Base-by-base conservation (phyloP, 2,888 invertebrate species). In the Oxyteleia sp. region DNA sequence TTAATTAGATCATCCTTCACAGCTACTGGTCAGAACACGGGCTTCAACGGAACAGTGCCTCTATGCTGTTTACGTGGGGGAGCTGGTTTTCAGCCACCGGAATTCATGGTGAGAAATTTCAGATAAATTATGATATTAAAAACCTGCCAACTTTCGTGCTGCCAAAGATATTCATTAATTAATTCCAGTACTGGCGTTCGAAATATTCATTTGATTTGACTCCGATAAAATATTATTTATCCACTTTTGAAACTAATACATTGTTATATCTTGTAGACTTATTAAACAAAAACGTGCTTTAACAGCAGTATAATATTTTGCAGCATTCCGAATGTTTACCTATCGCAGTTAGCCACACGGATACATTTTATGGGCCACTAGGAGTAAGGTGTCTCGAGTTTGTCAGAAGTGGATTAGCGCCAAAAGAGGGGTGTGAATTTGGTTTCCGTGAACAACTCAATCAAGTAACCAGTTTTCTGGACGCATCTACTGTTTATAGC, bases 321-420 rank as follows among this genome's bases (percentile, higher is more conserved):
- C 41, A 96, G 95, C 98, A 98, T 93, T 98, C 98, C 0, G 97
- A 97, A 90, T 98, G 98, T 92, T 94, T 97, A 87, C 97, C 98
- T 0, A 98, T 98, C 86, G 93, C 95, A 63, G 96, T 98, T 0
- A 95, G 96, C 0, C 90, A 94, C 0, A 95, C 95, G 20, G 98
- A 98, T 92, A 95, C 95, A 10, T 97, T 97, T 94, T 95, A 96
- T 88, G 95, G 96, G 0, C 95, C 95, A 0, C 94, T 96, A 20
- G 96, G 96, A 0, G 95, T 97, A 0, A 94, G 95, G 0, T 98
- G 98, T 89, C 93, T 98, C 90, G 97, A 98, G 93, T 98, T 98
- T 91, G 94, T 97, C 16, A 94, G 98, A 0, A 97, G 97, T 8
- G 96, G 97, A 0, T 96, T 98, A 0, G 96, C 97, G 0, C 97